Evolutionary conservation across 2,797 vertebrate genomes (phyloP).

Genomic region (Aselliscus stoliczkanus): DNA sequence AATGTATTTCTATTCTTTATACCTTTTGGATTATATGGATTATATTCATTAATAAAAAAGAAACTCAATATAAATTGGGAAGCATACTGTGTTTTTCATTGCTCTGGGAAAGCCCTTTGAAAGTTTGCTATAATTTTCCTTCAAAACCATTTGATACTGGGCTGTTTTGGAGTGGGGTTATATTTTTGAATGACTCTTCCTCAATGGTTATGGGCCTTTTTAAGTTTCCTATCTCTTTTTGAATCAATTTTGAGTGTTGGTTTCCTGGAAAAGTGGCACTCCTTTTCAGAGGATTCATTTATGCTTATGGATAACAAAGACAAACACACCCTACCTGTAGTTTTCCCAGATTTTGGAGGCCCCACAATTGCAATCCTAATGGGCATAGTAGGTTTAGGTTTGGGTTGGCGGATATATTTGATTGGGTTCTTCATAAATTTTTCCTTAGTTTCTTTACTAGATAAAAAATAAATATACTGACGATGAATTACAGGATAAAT

Average conservation of each 20-base stretch:
- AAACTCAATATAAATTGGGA: slow-evolving; percentile 3
- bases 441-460: slow-evolving; percentile 88
- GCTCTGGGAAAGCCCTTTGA: not conserved
- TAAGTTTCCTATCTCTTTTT: not conserved
- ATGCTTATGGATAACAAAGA: not conserved
- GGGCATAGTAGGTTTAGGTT: slow-evolving; percentile 85
- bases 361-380: slow-evolving; percentile 90
- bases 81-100: not conserved
- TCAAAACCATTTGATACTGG: not conserved
- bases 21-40: not conserved
- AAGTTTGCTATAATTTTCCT: not conserved
- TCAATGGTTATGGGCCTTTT: not conserved
- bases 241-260: not conserved
- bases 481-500: slow-evolving; percentile 88
- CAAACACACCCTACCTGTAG: slow-evolving; percentile 84
- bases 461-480: slow-evolving; percentile 94
- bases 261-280: not conserved
- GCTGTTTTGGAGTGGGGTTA: not conserved
- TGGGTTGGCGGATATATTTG: slow-evolving; percentile 91
- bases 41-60: not conserved
- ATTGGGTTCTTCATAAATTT: slow-evolving; percentile 92
- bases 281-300: not conserved
- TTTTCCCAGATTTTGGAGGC: slow-evolving; percentile 96
- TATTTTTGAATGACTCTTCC: not conserved
- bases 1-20: not conserved